These are phyloP conservation scores for Caenorhabditis doughertyi DNA, from an alignment of 2,888 invertebrate species.

Conservation along the genomic window DNA sequence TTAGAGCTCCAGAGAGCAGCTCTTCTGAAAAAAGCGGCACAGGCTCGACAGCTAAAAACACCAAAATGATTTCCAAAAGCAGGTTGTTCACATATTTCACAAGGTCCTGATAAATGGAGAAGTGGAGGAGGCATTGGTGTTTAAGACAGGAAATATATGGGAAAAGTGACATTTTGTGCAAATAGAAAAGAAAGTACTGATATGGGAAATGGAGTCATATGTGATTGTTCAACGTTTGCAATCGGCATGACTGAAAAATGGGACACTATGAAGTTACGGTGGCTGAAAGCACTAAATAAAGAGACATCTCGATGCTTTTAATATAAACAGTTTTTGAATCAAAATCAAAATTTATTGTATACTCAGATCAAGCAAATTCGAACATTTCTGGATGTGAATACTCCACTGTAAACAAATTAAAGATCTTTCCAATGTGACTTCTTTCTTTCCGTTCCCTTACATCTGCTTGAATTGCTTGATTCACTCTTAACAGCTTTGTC, in stretches of 20 bases:
- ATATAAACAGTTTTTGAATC: too few relatives aligned
- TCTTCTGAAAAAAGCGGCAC: conserved; percentile 33
- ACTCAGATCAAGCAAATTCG: neutral
- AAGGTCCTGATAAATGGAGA: conserved; percentile 33
- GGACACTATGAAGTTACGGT: too few relatives aligned
- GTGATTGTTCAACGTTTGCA: too few relatives aligned
- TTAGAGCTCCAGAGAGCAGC: neutral
- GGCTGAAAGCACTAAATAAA: too few relatives aligned
- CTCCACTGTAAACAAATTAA: conserved; percentile 27
- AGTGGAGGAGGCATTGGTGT: conserved; percentile 49
- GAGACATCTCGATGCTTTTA: too few relatives aligned
- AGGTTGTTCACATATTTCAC: conserved; percentile 56
- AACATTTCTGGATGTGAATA: conserved; percentile 41
- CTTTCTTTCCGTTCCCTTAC: conserved; percentile 19
- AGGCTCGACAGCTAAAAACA: conserved; percentile 32
- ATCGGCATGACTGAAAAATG: too few relatives aligned
- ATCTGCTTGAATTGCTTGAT: neutral
- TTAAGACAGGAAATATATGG: too few relatives aligned
- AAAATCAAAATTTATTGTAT: neutral
- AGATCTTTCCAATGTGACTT: conserved; percentile 3
- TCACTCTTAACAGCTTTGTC: conserved; percentile 25
- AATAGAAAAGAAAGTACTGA: too few relatives aligned
- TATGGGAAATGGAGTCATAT: too few relatives aligned
- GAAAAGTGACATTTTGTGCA: too few relatives aligned
- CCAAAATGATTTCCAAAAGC: conserved; percentile 37